Base-by-base conservation (phyloP, 2,113 vertebrate genomes). In the Sinosuthora webbiana region DNA sequence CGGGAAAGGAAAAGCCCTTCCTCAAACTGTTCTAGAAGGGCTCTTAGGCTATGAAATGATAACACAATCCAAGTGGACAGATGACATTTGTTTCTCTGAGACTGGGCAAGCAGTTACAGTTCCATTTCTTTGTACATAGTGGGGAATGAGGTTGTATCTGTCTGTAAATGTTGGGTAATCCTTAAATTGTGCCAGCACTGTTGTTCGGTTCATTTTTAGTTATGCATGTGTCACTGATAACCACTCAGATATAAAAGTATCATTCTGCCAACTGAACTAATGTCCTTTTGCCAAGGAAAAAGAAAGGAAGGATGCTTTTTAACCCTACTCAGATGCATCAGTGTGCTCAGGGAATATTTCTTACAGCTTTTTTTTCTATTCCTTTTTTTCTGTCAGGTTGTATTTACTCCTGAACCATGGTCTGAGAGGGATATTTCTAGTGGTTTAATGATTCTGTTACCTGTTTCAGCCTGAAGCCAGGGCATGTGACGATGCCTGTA, bases 241-340 rank as follows among this genome's bases (percentile, higher is more conserved):
- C 64, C 70, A 41, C 73, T 88, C 13, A 9, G 71, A 37, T 35
- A 13, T 15, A 33, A 49, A 53, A 60, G 41, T 68, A 13, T 83
- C 59, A 5, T 47, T 82, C 52, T 94, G 55, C 85, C 87, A 74
- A 7, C 70, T 62, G 37, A 47, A 42, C 68, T 74, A 31, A 78
- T 86, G 80, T 59, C 44, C 28, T 75, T 89, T 90, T 23, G 45
- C 76, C 53, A 49, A 81, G 57, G 60, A 78, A 64, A 67, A 71
- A 44, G 68, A 81, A 65, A 57, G 65, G 14, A 87, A 67, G 52
- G 52, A 65, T 93, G 86, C 83, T 95, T 92, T 91, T 82, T 90
- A 93, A 93, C 81, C 86, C 76, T 82, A 8, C 68, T 92, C 22
- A 18, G 64, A 37, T 90, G 56, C 56, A 55, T 90, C 71, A 63